These are phyloP conservation scores for Pantherophis alleghaniensis DNA, from an alignment of 2,797 vertebrate species.

Conservation along the genomic window DNA sequence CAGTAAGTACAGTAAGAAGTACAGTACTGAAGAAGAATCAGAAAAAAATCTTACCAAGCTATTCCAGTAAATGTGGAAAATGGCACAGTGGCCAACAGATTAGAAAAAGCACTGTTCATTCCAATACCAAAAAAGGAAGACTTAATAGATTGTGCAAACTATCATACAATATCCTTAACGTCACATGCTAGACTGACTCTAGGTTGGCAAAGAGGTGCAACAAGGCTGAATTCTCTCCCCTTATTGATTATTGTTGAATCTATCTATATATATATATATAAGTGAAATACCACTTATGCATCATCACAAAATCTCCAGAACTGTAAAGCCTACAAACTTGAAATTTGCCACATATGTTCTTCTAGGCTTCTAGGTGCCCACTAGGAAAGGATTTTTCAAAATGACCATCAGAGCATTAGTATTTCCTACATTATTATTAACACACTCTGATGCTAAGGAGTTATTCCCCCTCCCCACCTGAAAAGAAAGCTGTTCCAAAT, in stretches of 20 bases:
- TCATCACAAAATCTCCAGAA: no score
- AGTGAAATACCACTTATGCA: no score
- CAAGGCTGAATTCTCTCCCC: background rate
- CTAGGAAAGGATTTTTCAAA: no score
- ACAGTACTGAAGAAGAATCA: background rate
- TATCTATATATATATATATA: no score
- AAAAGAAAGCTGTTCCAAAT: no score
- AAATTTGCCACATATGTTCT: no score
- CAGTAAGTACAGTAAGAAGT: background rate
- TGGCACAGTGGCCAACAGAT: background rate
- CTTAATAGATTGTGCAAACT: background rate
- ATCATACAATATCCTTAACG: background rate
- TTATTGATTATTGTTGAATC: background rate
- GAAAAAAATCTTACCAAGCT: background rate
- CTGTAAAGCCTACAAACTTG: no score
- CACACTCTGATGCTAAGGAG: no score
- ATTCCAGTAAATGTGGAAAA: background rate
- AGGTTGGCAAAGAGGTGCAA: background rate
- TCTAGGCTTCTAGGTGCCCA: no score
- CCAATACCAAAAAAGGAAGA: background rate
- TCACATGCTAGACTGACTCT: background rate
- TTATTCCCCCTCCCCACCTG: no score
- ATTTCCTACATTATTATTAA: no score
- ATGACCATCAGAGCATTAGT: no score
- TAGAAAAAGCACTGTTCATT: background rate